Evolutionary conservation across 2,888 invertebrate species (phyloP).

Genomic region (Toxonevra muliebris): DNA sequence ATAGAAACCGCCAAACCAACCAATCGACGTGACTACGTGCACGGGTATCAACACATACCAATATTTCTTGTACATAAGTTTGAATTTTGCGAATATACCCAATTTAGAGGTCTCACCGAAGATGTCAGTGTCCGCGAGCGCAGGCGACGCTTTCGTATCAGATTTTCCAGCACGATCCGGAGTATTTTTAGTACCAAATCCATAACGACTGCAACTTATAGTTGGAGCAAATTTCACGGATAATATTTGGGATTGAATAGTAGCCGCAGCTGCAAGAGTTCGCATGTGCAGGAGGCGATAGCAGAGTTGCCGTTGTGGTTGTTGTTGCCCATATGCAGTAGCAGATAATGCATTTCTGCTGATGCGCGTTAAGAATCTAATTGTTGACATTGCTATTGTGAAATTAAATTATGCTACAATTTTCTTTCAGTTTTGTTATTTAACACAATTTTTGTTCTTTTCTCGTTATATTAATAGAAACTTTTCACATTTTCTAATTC

Average conservation of each 20-base stretch:
- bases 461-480: too few relatives aligned
- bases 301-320: not conserved
- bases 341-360: not conserved
- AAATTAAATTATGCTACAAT: not conserved
- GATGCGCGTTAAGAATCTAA: constrained; percentile 11
- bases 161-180: constrained; percentile 48
- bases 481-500: too few relatives aligned
- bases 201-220: constrained; percentile 11
- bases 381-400: constrained; percentile 10
- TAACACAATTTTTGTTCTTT: not conserved
- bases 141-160: constrained; percentile 47
- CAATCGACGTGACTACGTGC: constrained; percentile 85
- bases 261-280: constrained; percentile 6
- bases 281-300: not conserved
- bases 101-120: constrained; percentile 66
- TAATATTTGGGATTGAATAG: constrained; percentile 5
- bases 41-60: constrained; percentile 97
- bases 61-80: constrained; percentile 92
- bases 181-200: constrained; percentile 42
- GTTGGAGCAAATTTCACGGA: constrained; percentile 9
- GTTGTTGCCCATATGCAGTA: constrained; percentile 6
- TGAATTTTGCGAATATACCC: constrained; percentile 82
- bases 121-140: constrained; percentile 48
- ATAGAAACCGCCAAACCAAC: constrained; percentile 92
- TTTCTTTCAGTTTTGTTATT: not conserved